These are phyloP conservation scores for Thunnus albacares DNA, from an alignment of 2,797 vertebrate species.

Conservation along the genomic window DNA sequence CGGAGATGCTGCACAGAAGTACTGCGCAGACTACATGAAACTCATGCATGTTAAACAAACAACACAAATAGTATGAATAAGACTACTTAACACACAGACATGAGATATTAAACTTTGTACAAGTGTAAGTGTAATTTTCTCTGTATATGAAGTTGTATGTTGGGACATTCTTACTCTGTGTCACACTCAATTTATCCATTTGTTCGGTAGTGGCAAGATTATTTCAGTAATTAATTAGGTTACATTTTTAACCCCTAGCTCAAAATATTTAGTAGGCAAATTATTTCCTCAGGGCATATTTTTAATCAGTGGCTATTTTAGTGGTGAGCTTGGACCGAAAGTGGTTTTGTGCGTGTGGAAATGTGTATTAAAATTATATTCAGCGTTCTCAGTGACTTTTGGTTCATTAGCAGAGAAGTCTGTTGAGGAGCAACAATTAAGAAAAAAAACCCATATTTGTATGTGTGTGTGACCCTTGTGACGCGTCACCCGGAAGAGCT, in stretches of 20 bases:
- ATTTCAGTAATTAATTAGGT: constrained; percentile 69
- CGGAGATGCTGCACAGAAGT: too few species aligned
- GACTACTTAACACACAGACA: background rate
- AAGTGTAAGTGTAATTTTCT: background rate
- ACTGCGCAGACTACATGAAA: too few species aligned
- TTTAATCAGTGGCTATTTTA: constrained; percentile 66
- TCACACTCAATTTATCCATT: constrained; percentile 29
- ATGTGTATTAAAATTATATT: constrained; percentile 38
- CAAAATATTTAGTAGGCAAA: constrained; percentile 75
- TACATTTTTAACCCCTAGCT: constrained; percentile 56
- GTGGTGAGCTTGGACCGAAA: constrained; percentile 42
- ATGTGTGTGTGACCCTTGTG: constrained; percentile 33
- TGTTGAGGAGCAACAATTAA: constrained; percentile 18
- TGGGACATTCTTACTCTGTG: background rate
- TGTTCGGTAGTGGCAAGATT: constrained; percentile 47
- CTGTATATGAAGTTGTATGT: background rate
- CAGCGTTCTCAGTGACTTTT: background rate
- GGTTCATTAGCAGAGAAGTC: background rate
- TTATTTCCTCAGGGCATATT: constrained; percentile 59
- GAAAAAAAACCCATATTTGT: background rate
- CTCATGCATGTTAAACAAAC: background rate
- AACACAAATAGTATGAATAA: background rate
- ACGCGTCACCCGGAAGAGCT: constrained; percentile 42
- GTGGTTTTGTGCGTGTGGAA: constrained; percentile 13
- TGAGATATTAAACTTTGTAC: background rate